Conservation (phyloP, 2,797 vertebrate species). For the Myotis findleyi region DNA sequence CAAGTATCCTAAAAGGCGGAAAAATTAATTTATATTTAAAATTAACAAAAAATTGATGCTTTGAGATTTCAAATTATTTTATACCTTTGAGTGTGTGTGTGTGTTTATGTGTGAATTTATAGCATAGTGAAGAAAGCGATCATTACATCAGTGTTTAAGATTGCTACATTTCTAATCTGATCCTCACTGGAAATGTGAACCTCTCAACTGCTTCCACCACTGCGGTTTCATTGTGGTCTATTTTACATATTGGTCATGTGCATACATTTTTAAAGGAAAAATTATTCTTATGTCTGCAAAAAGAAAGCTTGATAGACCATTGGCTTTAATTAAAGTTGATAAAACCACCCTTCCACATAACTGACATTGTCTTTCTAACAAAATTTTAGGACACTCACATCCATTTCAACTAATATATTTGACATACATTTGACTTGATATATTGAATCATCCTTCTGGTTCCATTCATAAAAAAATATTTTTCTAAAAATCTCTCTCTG, state of each 20-base stretch:
- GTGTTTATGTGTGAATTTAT: not conserved
- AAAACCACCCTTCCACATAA: not conserved
- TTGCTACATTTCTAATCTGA: not conserved
- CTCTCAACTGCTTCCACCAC: not conserved
- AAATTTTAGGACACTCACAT: not conserved
- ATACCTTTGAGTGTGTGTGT: not conserved
- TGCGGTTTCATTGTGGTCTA: not conserved
- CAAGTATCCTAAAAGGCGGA: not conserved
- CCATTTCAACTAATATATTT: not conserved
- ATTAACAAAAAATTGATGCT: not conserved
- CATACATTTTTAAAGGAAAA: not conserved
- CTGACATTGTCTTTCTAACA: not conserved
- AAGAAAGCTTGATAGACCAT: not conserved
- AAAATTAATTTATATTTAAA: slow-evolving; percentile 10
- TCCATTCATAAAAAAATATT: slow-evolving; percentile 34
- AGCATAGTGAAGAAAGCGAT: not conserved
- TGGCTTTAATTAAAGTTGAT: not conserved
- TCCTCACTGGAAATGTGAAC: not conserved
- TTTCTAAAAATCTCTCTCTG: not conserved
- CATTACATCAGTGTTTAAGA: not conserved
- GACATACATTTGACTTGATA: slow-evolving; percentile 12
- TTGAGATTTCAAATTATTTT: not conserved
- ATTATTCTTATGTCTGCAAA: not conserved
- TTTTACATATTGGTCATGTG: not conserved
- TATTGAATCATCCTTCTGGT: not conserved